A percentile compares a stretch with the other conserved stretches of the same genome.
phyloP scores from a whole-genome alignment of 2,113 vertebrate genomes.

The Orycteropus afer region DNA sequence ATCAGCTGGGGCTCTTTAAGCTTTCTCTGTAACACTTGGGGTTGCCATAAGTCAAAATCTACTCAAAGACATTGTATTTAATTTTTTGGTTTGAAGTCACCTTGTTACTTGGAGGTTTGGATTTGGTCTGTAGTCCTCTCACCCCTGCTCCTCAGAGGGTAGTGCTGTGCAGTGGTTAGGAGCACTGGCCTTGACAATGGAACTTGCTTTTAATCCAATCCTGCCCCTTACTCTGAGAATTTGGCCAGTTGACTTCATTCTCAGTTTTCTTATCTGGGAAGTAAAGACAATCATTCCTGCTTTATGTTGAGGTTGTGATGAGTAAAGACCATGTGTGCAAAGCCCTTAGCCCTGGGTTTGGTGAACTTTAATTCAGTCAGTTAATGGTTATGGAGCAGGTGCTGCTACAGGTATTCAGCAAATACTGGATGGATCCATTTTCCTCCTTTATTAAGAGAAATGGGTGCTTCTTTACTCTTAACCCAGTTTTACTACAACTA shows the following conservation, averaged over 20 bases:
- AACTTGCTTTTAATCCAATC: background rate
- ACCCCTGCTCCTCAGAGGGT: fast-evolving
- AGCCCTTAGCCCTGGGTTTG: background rate
- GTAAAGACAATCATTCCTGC: background rate
- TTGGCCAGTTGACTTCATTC: background rate
- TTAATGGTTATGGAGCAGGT: background rate
- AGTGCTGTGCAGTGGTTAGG: background rate
- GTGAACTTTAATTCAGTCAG: background rate
- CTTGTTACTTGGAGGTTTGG: background rate
- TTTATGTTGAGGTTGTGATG: background rate
- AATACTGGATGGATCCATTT: background rate
- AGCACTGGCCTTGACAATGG: background rate
- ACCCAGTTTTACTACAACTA: background rate
- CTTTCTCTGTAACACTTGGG: too few species aligned
- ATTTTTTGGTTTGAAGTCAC: too few species aligned
- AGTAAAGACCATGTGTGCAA: background rate
- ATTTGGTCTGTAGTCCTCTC: background rate
- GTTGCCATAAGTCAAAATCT: too few species aligned
- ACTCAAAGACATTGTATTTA: too few species aligned
- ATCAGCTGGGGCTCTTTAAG: too few species aligned
- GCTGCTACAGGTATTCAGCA: background rate
- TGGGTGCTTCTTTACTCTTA: background rate
- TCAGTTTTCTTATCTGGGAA: too few species aligned
- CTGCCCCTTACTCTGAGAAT: background rate
- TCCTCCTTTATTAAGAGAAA: background rate